Conservation (phyloP, 2,797 vertebrate species). For the Buceros bicornis region DNA sequence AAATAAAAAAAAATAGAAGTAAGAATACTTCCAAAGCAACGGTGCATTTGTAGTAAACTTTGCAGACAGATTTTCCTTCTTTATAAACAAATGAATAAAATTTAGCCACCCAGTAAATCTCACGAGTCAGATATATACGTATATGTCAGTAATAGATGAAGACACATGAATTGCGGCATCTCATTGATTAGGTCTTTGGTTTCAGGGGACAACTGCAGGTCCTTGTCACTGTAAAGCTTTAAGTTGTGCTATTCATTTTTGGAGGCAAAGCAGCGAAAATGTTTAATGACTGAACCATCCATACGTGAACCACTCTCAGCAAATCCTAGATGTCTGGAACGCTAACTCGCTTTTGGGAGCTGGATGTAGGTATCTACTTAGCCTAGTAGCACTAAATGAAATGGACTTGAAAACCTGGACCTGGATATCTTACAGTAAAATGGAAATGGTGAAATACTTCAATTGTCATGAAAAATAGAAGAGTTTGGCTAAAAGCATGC, state of each 20-base stretch:
- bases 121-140: background rate
- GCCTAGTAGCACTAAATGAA: background rate
- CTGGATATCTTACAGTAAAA: background rate
- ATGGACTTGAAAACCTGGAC: background rate
- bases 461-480: background rate
- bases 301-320: background rate
- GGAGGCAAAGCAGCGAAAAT: background rate
- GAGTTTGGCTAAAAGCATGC: background rate
- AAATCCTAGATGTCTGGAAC: background rate
- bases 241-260: background rate
- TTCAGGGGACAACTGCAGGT: background rate
- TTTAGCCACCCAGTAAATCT: background rate
- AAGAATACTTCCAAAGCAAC: slow-evolving; percentile 8
- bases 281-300: background rate
- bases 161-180: background rate
- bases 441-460: background rate
- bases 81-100: background rate
- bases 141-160: background rate
- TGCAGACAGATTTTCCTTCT: background rate
- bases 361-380: background rate
- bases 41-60: background rate
- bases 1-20: background rate
- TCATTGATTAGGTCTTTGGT: background rate
- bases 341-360: background rate
- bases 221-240: background rate